Percentiles rank a stretch among this genome's conserved stretches.
phyloP scores from a whole-genome alignment of 2,113 vertebrate species.

The Nothoprocta pentlandii region DNA sequence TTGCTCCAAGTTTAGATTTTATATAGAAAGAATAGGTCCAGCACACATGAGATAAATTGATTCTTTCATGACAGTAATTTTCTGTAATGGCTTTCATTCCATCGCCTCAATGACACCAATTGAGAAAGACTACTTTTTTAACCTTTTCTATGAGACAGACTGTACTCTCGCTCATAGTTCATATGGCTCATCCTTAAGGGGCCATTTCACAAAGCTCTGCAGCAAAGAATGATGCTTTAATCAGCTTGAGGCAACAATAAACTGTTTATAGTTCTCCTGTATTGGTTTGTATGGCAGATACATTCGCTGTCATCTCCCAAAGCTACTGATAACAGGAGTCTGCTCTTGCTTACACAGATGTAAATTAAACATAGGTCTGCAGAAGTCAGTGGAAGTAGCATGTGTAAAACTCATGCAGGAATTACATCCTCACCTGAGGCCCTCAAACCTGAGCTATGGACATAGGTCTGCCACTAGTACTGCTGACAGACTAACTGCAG shows the following conservation, averaged over 20 bases:
- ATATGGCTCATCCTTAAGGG: background rate
- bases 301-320: background rate
- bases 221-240: background rate
- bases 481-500: background rate
- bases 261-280: background rate
- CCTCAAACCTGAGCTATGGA: background rate
- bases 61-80: background rate
- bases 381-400: background rate
- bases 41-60: background rate
- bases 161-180: background rate
- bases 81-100: background rate
- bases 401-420: background rate
- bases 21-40: background rate
- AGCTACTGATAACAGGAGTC: background rate
- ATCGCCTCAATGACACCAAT: background rate
- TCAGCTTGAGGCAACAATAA: background rate
- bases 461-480: background rate
- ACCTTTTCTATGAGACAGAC: background rate
- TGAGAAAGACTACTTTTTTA: background rate
- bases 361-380: background rate
- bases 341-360: background rate
- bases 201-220: background rate
- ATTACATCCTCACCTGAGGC: background rate
- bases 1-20: background rate
- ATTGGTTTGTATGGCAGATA: background rate